Evolutionary conservation across 1,140 invertebrate species (phyloP).

Genomic region (Saxidomus purpurata): DNA sequence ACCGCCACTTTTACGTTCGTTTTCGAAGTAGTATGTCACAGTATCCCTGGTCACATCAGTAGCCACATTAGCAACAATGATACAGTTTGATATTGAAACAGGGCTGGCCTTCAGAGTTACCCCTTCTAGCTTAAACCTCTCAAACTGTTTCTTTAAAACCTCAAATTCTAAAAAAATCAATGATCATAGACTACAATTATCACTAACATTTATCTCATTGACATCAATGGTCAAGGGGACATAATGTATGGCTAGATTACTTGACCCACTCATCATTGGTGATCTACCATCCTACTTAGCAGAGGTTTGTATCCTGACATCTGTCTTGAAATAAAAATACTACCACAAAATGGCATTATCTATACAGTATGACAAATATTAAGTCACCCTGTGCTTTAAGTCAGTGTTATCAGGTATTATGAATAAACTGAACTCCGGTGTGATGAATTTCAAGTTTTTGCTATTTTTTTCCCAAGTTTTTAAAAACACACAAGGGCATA

Average conservation of each 20-base stretch:
- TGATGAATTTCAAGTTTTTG: too few relatives aligned
- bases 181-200: neutral
- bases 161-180: conserved; percentile 26
- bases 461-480: too few relatives aligned
- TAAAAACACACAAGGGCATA: too few relatives aligned
- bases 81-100: conserved; percentile 50
- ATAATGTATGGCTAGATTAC: neutral
- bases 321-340: neutral
- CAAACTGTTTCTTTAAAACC: neutral
- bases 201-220: neutral
- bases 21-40: conserved; percentile 61
- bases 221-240: neutral
- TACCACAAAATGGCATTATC: neutral
- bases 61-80: conserved; percentile 49
- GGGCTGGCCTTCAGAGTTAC: neutral
- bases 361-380: too few relatives aligned
- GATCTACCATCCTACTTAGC: neutral
- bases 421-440: too few relatives aligned
- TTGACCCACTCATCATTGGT: neutral
- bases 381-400: too few relatives aligned
- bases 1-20: conserved; percentile 26
- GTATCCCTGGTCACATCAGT: conserved; percentile 46
- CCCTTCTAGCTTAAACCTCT: conserved; percentile 30
- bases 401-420: too few relatives aligned
- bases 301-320: neutral